phyloP scores from a whole-genome alignment of 2,797 vertebrate species.

The Lepidocolaptes lacrymiger region DNA sequence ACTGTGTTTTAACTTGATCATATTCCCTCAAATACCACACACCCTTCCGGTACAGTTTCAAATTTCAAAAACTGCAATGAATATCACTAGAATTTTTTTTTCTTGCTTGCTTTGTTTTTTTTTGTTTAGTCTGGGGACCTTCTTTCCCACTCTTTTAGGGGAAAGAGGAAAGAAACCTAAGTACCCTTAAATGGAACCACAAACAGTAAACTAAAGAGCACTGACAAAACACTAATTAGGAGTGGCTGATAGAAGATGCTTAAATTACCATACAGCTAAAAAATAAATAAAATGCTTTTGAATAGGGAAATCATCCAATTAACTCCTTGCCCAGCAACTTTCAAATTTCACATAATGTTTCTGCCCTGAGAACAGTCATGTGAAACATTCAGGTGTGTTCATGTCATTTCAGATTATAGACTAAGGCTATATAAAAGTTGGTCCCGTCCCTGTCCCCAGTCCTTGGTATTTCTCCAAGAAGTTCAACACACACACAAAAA shows the following conservation, averaged over 20 bases:
- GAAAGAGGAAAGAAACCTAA: neutral
- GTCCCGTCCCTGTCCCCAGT: neutral
- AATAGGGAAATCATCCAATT: neutral
- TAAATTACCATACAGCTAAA: neutral
- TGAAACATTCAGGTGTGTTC: neutral
- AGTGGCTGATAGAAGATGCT: neutral
- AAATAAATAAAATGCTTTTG: neutral
- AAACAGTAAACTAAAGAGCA: neutral
- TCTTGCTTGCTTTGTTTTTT: neutral
- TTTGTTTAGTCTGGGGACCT: neutral
- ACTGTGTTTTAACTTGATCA: neutral
- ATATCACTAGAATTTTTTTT: neutral
- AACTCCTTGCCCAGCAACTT: neutral
- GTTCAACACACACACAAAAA: neutral
- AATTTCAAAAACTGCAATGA: neutral
- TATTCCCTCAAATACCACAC: neutral
- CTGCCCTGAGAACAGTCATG: neutral
- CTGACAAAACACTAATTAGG: neutral
- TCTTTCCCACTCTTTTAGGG: neutral
- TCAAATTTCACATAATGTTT: neutral
- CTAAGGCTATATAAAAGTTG: neutral
- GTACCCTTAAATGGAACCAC: neutral
- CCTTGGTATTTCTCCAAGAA: neutral
- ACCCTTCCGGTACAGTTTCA: neutral
- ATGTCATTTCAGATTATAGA: neutral